These are phyloP conservation scores for Dipodomys ordii DNA, from an alignment of 2,113 vertebrate species.

Conservation along the genomic window DNA sequence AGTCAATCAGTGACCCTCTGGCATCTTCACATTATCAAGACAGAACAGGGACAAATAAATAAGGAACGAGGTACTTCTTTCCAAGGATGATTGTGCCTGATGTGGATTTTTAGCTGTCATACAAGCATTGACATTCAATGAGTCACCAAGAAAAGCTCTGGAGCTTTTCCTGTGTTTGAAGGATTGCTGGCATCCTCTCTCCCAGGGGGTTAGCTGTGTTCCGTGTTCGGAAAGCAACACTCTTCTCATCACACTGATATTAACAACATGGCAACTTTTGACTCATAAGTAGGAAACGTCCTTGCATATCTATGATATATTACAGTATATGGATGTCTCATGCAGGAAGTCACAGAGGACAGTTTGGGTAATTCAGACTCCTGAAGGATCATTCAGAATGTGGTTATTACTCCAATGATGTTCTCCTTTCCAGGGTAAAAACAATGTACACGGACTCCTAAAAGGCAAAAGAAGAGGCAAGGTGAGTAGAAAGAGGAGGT, in stretches of 20 bases:
- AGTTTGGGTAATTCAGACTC: conserved; percentile 35
- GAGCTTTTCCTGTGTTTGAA: conserved; percentile 25
- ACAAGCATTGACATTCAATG: conserved; percentile 18
- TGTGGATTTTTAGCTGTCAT: not conserved
- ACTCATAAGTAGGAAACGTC: conserved; percentile 48
- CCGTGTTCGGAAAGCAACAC: not conserved
- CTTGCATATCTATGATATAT: not conserved
- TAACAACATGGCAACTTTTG: conserved; percentile 58
- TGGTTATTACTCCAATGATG: not conserved
- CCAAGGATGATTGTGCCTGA: not conserved
- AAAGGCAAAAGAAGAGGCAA: not conserved
- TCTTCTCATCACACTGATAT: conserved; percentile 25
- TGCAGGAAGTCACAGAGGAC: conserved; percentile 29
- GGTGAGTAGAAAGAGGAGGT: not conserved
- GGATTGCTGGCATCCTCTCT: not conserved
- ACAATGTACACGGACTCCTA: not conserved
- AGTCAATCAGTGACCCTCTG: not conserved
- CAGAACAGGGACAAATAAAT: not conserved
- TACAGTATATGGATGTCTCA: not conserved
- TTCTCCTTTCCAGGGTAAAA: not conserved
- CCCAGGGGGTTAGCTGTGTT: not conserved
- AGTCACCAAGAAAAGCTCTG: not conserved
- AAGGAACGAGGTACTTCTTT: not conserved
- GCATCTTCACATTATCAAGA: not conserved
- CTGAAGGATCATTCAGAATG: conserved; percentile 39